Conservation (phyloP, 2,888 invertebrate genomes). For the Drosophila falleni region DNA sequence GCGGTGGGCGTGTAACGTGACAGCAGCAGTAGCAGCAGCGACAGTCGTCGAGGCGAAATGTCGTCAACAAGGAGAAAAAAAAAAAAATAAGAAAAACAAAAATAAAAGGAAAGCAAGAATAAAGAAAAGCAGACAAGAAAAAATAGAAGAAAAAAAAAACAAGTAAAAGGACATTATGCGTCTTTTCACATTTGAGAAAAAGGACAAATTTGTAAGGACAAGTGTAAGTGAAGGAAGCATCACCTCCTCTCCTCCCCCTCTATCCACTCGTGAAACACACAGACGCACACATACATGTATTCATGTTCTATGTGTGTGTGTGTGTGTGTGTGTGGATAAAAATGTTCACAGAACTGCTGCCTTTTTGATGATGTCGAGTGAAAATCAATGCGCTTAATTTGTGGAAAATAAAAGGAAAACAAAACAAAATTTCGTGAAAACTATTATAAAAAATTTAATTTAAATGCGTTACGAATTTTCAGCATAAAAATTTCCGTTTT, state of each 20-base stretch:
- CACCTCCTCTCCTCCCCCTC: background rate
- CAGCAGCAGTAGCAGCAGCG: slow-evolving; percentile 61
- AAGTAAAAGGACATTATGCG: slow-evolving; percentile 80
- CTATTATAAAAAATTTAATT: slow-evolving; percentile 12
- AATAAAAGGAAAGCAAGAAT: slow-evolving; percentile 51
- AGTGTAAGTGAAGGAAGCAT: slow-evolving; percentile 78
- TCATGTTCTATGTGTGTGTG: slow-evolving; percentile 1
- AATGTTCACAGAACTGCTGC: slow-evolving; percentile 36
- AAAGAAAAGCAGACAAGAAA: slow-evolving; percentile 18
- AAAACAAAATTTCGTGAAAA: slow-evolving; percentile 18
- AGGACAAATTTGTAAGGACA: slow-evolving; percentile 82
- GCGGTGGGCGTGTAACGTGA: slow-evolving; percentile 63
- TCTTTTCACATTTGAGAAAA: slow-evolving; percentile 82
- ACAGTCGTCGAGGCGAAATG: slow-evolving; percentile 70
- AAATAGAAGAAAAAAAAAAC: slow-evolving; percentile 25
- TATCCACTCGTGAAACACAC: slow-evolving; percentile 7
- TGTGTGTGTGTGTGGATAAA: slow-evolving; percentile 28
- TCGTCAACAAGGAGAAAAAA: slow-evolving; percentile 66
- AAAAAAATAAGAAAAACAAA: slow-evolving; percentile 35
- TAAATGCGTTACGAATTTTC: slow-evolving; percentile 3
- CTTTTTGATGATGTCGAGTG: slow-evolving; percentile 66
- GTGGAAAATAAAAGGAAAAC: slow-evolving; percentile 32
- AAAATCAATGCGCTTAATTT: slow-evolving; percentile 76
- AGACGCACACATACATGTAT: slow-evolving; percentile 16
- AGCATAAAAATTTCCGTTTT: background rate